Percentiles rank a stretch among this genome's conserved stretches.
Conservation (phyloP, 2,888 invertebrate genomes). For the Linhomoeus sp. region DNA sequence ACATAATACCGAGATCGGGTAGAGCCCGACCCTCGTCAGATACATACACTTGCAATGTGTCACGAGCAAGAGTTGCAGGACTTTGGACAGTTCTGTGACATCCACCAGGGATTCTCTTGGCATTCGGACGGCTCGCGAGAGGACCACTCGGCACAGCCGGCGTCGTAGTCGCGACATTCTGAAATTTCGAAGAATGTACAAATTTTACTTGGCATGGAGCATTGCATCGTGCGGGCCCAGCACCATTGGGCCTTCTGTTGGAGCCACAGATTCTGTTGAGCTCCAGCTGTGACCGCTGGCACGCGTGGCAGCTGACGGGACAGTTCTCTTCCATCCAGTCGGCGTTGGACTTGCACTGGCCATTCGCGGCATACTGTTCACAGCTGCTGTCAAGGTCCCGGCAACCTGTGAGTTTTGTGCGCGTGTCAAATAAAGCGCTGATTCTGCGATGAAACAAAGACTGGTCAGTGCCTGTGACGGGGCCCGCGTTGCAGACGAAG, state of each 20-base stretch:
- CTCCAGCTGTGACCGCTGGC: not conserved
- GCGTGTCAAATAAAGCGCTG: no score
- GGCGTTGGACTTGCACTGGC: not conserved
- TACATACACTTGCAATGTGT: no score
- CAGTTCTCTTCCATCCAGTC: slow-evolving; percentile 1
- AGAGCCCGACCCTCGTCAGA: no score
- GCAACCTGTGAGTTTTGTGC: no score
- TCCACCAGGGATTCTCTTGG: slow-evolving; percentile 1
- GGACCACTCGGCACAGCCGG: not conserved
- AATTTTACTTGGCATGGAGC: no score
- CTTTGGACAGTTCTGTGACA: slow-evolving; percentile 4
- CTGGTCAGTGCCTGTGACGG: not conserved
- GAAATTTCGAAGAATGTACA: no score
- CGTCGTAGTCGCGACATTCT: not conserved
- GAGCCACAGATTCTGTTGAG: no score
- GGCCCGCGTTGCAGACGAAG: slow-evolving; percentile 2
- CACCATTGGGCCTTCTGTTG: no score
- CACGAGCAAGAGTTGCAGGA: no score
- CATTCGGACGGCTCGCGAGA: not conserved
- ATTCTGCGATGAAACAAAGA: no score
- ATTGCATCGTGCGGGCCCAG: no score
- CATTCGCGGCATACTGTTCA: not conserved
- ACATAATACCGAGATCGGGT: no score
- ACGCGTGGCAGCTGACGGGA: not conserved
- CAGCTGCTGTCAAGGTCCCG: not conserved